phyloP scores from a whole-genome alignment of 30 jellyfish, hydroid and myxozoan species.

The Cassiopea andromeda region DNA sequence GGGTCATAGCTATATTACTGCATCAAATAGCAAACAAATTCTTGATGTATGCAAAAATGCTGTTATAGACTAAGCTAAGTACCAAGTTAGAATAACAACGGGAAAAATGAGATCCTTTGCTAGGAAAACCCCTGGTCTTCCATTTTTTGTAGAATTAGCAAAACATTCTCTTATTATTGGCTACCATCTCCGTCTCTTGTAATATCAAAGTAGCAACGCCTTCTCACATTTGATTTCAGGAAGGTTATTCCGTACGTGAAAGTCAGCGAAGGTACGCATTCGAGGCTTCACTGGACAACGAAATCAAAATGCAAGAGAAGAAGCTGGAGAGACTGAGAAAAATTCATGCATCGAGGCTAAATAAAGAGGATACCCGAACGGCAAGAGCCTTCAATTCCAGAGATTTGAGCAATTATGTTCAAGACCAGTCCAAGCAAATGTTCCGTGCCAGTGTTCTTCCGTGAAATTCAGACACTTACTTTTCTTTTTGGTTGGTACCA shows the following conservation, averaged over 20 bases:
- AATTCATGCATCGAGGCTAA: slow-evolving; percentile 60
- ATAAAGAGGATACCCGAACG: slow-evolving; percentile 45
- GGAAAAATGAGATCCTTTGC: no score
- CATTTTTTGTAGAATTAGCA: no score
- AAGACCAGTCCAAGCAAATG: slow-evolving; percentile 45
- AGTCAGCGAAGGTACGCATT: slow-evolving; percentile 17
- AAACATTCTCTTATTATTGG: no score
- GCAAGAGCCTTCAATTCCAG: slow-evolving; percentile 39
- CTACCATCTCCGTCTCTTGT: no score
- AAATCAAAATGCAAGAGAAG: slow-evolving; percentile 48
- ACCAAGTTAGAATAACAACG: no score
- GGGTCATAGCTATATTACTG: no score
- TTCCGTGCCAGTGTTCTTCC: slow-evolving; percentile 79
- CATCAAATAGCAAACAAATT: no score
- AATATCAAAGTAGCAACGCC: background rate
- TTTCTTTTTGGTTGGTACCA: background rate
- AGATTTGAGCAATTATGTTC: slow-evolving; percentile 71
- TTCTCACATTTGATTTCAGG: slow-evolving; percentile 3
- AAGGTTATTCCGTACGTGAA: slow-evolving; percentile 1
- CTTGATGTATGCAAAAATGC: no score
- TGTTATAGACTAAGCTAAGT: no score
- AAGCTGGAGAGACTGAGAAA: slow-evolving; percentile 52
- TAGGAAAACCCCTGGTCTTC: no score
- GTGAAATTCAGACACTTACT: background rate
- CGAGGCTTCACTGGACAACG: slow-evolving; percentile 45